phyloP scores from a whole-genome alignment of 2,113 vertebrate genomes.

The Podocnemis expansa region DNA sequence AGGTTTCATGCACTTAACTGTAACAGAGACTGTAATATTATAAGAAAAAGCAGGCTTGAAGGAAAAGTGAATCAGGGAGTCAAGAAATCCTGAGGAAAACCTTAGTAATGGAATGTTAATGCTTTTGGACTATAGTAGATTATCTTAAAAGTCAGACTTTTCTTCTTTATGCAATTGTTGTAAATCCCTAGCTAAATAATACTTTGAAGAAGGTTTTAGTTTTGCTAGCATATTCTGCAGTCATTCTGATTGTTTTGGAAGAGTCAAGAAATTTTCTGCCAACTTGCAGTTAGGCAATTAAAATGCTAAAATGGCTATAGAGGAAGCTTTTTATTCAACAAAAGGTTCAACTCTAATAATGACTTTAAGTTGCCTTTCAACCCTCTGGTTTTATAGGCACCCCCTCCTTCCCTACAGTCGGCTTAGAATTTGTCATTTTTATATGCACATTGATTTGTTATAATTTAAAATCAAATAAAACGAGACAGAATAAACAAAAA shows the following conservation, averaged over 20 bases:
- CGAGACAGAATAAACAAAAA: conserved; percentile 78
- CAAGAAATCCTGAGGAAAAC: conserved; percentile 84
- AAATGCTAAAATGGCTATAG: conserved; percentile 72
- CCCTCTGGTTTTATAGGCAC: conserved; percentile 49
- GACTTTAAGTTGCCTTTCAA: conserved; percentile 71
- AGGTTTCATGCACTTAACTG: conserved; percentile 49
- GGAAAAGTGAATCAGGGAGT: conserved; percentile 80
- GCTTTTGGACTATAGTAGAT: conserved; percentile 88
- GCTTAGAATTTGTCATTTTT: conserved; percentile 66
- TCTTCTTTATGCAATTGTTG: conserved; percentile 78
- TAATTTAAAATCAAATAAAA: conserved; percentile 80
- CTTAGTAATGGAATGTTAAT: conserved; percentile 90
- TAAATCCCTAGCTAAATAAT: conserved; percentile 82
- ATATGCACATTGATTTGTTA: conserved; percentile 75
- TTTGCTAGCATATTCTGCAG: conserved; percentile 73
- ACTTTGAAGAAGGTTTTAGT: conserved; percentile 80
- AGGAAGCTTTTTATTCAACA: conserved; percentile 50
- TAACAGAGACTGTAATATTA: conserved; percentile 63
- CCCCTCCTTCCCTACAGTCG: background rate
- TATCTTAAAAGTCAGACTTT: conserved; percentile 89
- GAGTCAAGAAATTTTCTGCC: conserved; percentile 73
- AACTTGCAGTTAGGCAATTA: conserved; percentile 73
- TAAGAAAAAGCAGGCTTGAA: conserved; percentile 74
- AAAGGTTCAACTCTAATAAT: conserved; percentile 63
- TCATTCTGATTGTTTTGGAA: conserved; percentile 75